Evolutionary conservation across 2,113 vertebrate genomes (phyloP).

Genomic region (Calonectris borealis): DNA sequence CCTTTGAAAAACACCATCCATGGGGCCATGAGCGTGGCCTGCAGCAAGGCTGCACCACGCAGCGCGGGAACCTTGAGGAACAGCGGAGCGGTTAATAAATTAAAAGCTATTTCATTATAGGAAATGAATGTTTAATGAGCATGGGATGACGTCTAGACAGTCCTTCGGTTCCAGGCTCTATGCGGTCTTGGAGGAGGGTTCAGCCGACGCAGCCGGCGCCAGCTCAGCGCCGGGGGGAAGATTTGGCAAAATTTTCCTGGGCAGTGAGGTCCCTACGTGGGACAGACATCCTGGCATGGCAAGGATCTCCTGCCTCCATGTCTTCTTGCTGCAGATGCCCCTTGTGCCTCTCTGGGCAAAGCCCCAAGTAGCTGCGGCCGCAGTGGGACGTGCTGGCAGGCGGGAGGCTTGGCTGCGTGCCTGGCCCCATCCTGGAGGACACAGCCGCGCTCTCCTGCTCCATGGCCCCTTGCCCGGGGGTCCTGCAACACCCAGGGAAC

Average conservation of each 20-base stretch:
- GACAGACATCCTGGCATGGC: neutral
- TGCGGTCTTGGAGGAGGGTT: neutral
- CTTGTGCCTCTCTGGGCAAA: slow-evolving; percentile 11
- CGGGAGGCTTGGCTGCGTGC: neutral
- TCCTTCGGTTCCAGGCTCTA: neutral
- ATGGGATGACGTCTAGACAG: slow-evolving; percentile 51
- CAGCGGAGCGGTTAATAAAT: neutral
- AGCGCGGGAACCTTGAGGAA: neutral
- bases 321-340: neutral
- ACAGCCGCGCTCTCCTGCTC: neutral
- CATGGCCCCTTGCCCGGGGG: fast-evolving
- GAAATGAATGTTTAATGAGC: slow-evolving; percentile 65
- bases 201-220: fast-evolving
- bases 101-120: slow-evolving; percentile 64
- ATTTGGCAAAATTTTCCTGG: neutral
- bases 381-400: neutral
- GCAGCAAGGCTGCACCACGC: neutral
- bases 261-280: fast-evolving
- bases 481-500: neutral
- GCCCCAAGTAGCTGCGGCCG: neutral
- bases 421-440: neutral
- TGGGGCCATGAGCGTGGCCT: neutral
- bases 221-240: neutral
- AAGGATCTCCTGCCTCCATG: neutral
- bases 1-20: fast-evolving